Percentiles rank a stretch among this genome's conserved stretches.
phyloP scores from a whole-genome alignment of 2,888 invertebrate genomes.

The Drosophila mimetica region DNA sequence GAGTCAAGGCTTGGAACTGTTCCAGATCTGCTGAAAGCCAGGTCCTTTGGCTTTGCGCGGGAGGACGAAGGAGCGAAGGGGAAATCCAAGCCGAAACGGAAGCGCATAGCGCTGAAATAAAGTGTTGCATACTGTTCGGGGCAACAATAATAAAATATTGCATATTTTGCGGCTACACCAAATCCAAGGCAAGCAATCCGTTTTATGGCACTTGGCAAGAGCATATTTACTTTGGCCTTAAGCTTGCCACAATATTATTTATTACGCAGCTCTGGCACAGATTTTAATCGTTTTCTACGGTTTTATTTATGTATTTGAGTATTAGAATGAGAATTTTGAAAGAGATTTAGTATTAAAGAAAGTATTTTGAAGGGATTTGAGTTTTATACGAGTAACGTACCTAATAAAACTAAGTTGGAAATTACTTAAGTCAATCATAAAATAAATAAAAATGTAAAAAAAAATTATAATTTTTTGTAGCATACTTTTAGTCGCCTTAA shows the following conservation, averaged over 20 bases:
- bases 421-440: no score
- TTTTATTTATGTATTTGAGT: background rate
- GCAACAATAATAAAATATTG: conserved; percentile 77
- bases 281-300: conserved; percentile 2
- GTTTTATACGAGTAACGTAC: background rate
- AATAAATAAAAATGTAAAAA: background rate
- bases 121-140: conserved; percentile 77
- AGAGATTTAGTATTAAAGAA: background rate
- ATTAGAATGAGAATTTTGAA: background rate
- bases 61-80: background rate
- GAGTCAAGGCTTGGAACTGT: conserved; percentile 61
- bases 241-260: conserved; percentile 21
- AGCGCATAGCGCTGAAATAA: conserved; percentile 70
- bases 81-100: conserved; percentile 35
- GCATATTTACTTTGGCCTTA: conserved; percentile 15
- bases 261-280: background rate
- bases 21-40: conserved; percentile 47
- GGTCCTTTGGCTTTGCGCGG: background rate
- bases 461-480: background rate
- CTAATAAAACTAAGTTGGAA: no score
- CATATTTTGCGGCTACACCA: conserved; percentile 66
- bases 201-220: conserved; percentile 22
- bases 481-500: no score
- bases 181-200: conserved; percentile 24
- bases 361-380: background rate